These are phyloP conservation scores for Willisornis vidua DNA, from an alignment of 2,113 vertebrate species.

Conservation along the genomic window DNA sequence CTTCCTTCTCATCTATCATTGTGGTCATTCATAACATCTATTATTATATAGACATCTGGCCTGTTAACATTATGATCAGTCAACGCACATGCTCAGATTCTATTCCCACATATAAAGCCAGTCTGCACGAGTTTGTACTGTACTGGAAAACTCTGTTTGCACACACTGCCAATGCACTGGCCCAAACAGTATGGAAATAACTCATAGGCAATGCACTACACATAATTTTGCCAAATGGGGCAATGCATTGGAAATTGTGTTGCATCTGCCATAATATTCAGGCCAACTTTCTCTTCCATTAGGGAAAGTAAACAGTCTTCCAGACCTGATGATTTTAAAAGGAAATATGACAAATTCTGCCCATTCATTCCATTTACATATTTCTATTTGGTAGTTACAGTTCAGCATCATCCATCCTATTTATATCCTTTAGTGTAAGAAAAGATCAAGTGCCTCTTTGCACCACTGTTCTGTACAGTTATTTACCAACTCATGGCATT, in stretches of 20 bases:
- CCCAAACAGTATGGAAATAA: background rate
- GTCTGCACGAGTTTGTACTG: background rate
- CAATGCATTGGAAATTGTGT: background rate
- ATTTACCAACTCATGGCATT: background rate
- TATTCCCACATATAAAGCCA: background rate
- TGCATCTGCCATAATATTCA: slow-evolving; percentile 6
- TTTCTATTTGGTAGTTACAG: background rate
- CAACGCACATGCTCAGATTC: background rate
- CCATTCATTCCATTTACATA: background rate
- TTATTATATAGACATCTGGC: background rate
- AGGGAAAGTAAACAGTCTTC: background rate
- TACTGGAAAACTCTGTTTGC: background rate
- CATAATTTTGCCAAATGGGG: background rate
- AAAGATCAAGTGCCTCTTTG: background rate
- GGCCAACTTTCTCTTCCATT: background rate
- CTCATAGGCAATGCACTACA: background rate
- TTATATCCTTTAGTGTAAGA: background rate
- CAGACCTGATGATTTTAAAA: background rate
- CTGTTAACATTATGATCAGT: background rate
- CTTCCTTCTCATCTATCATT: background rate
- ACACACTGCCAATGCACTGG: background rate
- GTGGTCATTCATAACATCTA: background rate
- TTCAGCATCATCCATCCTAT: background rate
- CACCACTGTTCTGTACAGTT: background rate
- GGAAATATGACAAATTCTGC: background rate